Conservation (phyloP, 1,140 invertebrate genomes). For the Calosoma granatense region DNA sequence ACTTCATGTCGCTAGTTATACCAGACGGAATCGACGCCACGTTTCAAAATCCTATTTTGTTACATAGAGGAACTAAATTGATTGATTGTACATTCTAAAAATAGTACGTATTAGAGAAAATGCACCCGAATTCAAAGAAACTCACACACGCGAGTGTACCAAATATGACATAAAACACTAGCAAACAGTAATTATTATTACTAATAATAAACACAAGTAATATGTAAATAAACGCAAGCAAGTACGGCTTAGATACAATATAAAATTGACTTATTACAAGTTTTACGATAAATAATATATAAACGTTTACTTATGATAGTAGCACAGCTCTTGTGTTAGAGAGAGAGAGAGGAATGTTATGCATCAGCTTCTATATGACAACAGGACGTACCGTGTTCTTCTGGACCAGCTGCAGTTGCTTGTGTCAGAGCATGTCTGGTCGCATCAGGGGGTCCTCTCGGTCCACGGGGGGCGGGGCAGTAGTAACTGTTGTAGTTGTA, state of each 20-base stretch:
- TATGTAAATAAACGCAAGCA: neutral
- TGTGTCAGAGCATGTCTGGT: constrained; percentile 20
- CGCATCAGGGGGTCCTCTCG: constrained; percentile 39
- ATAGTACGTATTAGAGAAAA: no score
- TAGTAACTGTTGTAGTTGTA: constrained; percentile 54
- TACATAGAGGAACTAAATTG: no score
- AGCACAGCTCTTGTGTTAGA: neutral
- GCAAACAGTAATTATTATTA: neutral
- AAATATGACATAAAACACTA: no score
- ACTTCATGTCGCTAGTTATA: no score
- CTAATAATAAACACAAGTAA: neutral
- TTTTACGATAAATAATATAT: neutral
- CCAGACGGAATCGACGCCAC: no score
- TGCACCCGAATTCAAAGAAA: no score
- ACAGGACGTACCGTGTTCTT: neutral
- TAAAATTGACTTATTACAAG: neutral
- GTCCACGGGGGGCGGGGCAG: constrained; percentile 70
- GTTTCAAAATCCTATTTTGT: no score
- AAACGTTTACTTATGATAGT: no score
- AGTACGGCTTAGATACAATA: neutral
- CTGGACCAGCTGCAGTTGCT: neutral
- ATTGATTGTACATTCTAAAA: no score
- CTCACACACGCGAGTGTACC: no score
- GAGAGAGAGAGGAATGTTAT: neutral
- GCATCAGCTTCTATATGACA: neutral